These are phyloP conservation scores for Drosophila willistoni DNA, from an alignment of 1,140 invertebrate species.

Conservation along the genomic window DNA sequence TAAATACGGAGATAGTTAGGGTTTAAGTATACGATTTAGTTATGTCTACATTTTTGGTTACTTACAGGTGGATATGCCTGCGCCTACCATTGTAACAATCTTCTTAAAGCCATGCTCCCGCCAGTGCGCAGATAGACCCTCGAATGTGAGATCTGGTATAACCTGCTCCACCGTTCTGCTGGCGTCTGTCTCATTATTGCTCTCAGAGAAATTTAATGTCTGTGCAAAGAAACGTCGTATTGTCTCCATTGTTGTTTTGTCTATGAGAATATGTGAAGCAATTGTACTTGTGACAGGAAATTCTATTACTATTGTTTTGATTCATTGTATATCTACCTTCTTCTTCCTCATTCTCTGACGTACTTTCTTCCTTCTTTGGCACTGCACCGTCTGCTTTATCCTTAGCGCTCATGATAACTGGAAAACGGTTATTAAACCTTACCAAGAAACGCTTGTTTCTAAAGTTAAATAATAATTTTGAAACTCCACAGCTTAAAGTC, in stretches of 20 bases:
- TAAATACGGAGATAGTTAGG: constrained; percentile 82
- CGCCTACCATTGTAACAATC: constrained; percentile 96
- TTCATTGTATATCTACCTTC: constrained; percentile 17
- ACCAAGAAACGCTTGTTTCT: not conserved
- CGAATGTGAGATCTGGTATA: constrained; percentile 85
- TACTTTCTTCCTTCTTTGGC: not conserved
- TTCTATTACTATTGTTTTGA: not conserved
- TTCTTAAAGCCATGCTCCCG: constrained; percentile 91
- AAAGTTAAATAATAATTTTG: constrained; percentile 8
- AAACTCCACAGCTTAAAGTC: not conserved
- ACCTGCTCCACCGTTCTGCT: constrained; percentile 77
- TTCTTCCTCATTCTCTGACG: constrained; percentile 20
- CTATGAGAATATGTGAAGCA: constrained; percentile 19
- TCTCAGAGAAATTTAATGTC: constrained; percentile 37
- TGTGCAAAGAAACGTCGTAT: constrained; percentile 62
- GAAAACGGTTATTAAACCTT: not conserved
- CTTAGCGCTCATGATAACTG: constrained; percentile 18
- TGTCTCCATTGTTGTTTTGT: constrained; percentile 51
- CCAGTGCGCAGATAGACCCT: constrained; percentile 89
- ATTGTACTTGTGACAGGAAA: constrained; percentile 22
- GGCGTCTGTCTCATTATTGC: constrained; percentile 20
- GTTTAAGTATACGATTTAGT: not conserved
- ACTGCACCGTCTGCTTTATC: not conserved
- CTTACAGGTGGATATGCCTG: constrained; percentile 97
- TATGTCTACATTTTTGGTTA: not conserved